phyloP scores from a whole-genome alignment of 2,797 vertebrate species.

The Anomalospiza imberbis region DNA sequence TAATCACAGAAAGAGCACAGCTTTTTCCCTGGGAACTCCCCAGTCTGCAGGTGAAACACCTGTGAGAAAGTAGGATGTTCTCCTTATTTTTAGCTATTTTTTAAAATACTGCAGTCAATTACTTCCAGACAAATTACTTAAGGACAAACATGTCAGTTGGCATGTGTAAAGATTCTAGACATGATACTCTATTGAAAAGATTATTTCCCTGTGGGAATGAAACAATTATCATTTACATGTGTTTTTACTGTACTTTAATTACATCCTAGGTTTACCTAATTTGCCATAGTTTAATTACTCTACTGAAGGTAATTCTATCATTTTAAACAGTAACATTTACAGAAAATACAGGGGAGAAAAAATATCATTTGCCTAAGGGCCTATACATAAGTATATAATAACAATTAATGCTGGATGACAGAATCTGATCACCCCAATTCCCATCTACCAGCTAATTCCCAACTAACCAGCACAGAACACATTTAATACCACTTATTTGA shows the following conservation, averaged over 20 bases:
- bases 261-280: neutral
- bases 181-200: neutral
- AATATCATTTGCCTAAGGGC: neutral
- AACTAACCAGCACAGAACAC: neutral
- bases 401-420: neutral
- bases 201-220: neutral
- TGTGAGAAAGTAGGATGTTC: neutral
- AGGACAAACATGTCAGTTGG: neutral
- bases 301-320: neutral
- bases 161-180: neutral
- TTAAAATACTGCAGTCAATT: neutral
- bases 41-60: neutral
- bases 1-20: constrained; percentile 24
- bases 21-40: neutral
- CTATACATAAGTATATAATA: neutral
- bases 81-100: neutral
- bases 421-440: neutral
- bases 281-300: constrained; percentile 24
- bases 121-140: neutral
- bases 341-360: neutral
- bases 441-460: neutral
- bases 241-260: constrained; percentile 1
- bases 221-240: constrained; percentile 3
- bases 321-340: neutral
- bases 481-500: neutral